Conservation (phyloP, 2,797 vertebrate genomes). For the Alcedo quadribrachys region DNA sequence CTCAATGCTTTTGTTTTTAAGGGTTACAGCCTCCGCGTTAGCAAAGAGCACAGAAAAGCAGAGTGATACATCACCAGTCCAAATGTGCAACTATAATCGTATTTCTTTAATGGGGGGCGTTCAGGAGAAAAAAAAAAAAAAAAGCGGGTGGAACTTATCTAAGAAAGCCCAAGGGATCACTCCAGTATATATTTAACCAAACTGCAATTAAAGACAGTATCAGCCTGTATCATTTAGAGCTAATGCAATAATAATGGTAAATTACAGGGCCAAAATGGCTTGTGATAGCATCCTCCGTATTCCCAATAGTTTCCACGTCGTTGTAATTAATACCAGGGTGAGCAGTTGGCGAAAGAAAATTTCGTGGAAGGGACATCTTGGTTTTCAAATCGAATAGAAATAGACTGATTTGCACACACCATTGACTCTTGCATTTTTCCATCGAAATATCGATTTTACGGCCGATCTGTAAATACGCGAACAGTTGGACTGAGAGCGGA, state of each 20-base stretch:
- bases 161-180: conserved; percentile 86
- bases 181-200: conserved; percentile 95
- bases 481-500: conserved; percentile 40
- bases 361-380: conserved; percentile 84
- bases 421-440: conserved; percentile 80
- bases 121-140: conserved; percentile 64
- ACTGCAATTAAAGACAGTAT: conserved; percentile 99
- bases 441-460: conserved; percentile 84
- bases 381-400: conserved; percentile 83
- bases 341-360: conserved; percentile 85
- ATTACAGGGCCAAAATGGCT: conserved; percentile 98
- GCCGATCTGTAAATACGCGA: conserved; percentile 79
- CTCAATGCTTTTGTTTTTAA: conserved; percentile 98
- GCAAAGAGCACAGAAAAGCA: conserved; percentile 95
- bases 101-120: conserved; percentile 97
- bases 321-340: conserved; percentile 93
- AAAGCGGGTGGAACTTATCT: conserved; percentile 79
- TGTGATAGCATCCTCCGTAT: conserved; percentile 93
- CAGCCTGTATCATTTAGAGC: conserved; percentile 99
- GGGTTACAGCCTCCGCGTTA: conserved; percentile 95
- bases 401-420: conserved; percentile 81
- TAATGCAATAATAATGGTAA: conserved; percentile 99
- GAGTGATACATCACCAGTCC: conserved; percentile 96
- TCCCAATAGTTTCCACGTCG: conserved; percentile 89
- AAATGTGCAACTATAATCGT: conserved; percentile 96